Percentiles rank a stretch among this genome's conserved stretches.
These are phyloP conservation scores for Chelon auratus DNA, from an alignment of 2,797 vertebrate genomes.

Conservation along the genomic window DNA sequence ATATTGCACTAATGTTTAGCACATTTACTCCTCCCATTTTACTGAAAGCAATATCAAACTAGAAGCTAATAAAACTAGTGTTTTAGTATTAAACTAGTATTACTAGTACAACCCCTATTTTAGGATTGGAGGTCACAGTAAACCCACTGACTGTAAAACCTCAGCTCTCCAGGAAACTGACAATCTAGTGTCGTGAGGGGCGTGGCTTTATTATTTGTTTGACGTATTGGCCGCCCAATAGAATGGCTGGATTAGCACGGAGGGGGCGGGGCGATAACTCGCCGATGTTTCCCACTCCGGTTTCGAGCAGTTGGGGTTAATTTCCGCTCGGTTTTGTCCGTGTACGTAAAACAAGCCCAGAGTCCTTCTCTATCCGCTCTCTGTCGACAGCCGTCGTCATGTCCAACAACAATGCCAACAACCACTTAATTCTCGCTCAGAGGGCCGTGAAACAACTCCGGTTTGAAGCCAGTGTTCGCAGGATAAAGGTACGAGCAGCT, in stretches of 20 bases:
- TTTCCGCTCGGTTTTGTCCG: slow-evolving; percentile 53
- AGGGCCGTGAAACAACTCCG: slow-evolving; percentile 85
- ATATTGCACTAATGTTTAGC: no score
- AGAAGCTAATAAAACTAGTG: no score
- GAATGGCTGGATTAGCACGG: not conserved
- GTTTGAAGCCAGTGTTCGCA: slow-evolving; percentile 81
- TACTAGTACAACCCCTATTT: no score
- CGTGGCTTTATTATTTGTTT: slow-evolving; percentile 20
- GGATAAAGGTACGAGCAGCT: slow-evolving; percentile 81
- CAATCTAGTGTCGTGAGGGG: slow-evolving; percentile 30
- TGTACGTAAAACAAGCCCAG: not conserved
- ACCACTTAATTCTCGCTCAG: slow-evolving; percentile 79
- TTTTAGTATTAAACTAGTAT: no score
- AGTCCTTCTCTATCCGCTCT: slow-evolving; percentile 14
- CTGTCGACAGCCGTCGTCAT: slow-evolving; percentile 63
- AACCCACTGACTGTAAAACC: not conserved
- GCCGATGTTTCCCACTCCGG: slow-evolving; percentile 46
- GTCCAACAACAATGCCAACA: slow-evolving; percentile 86
- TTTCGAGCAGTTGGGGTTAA: slow-evolving; percentile 45
- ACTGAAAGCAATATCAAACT: no score
- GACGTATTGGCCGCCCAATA: slow-evolving; percentile 33
- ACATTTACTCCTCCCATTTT: no score
- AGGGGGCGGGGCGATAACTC: slow-evolving; percentile 26
- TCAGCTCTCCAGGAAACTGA: slow-evolving; percentile 56
- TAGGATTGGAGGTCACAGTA: slow-evolving; percentile 54